phyloP scores from a whole-genome alignment of 2,113 vertebrate genomes.

The Rostratula benghalensis region DNA sequence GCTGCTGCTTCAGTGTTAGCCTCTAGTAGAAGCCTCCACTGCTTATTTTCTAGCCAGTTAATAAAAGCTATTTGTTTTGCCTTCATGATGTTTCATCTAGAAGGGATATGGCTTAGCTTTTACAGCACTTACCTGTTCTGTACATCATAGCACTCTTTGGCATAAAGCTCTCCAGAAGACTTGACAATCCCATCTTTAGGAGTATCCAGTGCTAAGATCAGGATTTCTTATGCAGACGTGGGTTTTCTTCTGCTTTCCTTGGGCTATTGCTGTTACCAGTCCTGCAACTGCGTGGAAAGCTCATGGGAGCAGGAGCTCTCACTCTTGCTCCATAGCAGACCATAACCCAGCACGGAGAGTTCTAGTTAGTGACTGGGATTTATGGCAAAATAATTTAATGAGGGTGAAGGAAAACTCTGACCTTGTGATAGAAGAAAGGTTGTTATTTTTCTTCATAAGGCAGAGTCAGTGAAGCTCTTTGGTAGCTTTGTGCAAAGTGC shows the following conservation, averaged over 20 bases:
- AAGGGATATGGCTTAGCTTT: background rate
- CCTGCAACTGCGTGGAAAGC: background rate
- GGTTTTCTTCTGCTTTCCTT: background rate
- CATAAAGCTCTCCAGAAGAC: background rate
- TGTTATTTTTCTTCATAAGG: background rate
- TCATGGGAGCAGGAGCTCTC: background rate
- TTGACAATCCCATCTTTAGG: background rate
- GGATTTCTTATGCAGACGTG: background rate
- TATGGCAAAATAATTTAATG: background rate
- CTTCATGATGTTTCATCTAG: background rate
- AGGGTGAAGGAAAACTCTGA: background rate
- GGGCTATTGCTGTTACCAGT: background rate
- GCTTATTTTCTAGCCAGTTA: background rate
- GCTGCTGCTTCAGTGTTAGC: background rate
- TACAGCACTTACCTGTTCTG: background rate
- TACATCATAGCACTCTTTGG: background rate
- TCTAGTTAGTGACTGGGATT: background rate
- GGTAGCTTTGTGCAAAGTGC: background rate
- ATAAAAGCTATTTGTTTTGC: background rate
- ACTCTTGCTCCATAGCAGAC: background rate
- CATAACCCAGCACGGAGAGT: fast-evolving
- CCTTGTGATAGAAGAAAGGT: background rate
- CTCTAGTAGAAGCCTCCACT: background rate
- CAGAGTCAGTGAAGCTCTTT: background rate
- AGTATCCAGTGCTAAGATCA: background rate